A percentile compares a stretch with the other conserved stretches of the same genome.
Conservation (phyloP, 2,797 vertebrate species). For the Micromesistius poutassou region DNA sequence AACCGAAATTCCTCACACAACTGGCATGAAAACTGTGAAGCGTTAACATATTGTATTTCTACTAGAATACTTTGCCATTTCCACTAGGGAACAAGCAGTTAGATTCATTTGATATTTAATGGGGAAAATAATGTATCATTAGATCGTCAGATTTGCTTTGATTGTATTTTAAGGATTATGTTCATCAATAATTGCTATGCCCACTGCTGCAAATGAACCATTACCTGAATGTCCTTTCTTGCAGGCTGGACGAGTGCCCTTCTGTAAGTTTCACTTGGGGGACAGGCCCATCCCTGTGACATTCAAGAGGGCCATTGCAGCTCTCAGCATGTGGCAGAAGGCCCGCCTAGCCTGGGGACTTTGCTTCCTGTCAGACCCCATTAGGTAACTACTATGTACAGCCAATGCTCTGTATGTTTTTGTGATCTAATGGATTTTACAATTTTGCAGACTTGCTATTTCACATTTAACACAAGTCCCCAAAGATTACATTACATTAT, state of each 20-base stretch:
- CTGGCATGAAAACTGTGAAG: neutral
- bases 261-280: slow-evolving; percentile 97
- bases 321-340: slow-evolving; percentile 97
- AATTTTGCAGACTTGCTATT: neutral
- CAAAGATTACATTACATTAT: neutral
- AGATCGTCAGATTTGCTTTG: neutral
- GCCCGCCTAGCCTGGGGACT: slow-evolving; percentile 95
- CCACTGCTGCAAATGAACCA: neutral
- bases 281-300: slow-evolving; percentile 97
- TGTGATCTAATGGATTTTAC: neutral
- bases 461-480: neutral
- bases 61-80: neutral
- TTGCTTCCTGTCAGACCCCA: slow-evolving; percentile 96
- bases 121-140: neutral
- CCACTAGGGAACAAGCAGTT: neutral
- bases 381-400: slow-evolving; percentile 77
- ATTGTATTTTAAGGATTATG: neutral
- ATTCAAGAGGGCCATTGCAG: slow-evolving; percentile 96
- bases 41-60: neutral
- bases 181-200: neutral
- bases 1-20: neutral
- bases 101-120: neutral
- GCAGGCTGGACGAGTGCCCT: slow-evolving; percentile 93
- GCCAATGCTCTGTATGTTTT: neutral
- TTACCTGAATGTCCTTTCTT: neutral